A percentile compares a stretch with the other conserved stretches of the same genome.
phyloP scores from a whole-genome alignment of 2,888 invertebrate genomes.

The Monopis laevigella region DNA sequence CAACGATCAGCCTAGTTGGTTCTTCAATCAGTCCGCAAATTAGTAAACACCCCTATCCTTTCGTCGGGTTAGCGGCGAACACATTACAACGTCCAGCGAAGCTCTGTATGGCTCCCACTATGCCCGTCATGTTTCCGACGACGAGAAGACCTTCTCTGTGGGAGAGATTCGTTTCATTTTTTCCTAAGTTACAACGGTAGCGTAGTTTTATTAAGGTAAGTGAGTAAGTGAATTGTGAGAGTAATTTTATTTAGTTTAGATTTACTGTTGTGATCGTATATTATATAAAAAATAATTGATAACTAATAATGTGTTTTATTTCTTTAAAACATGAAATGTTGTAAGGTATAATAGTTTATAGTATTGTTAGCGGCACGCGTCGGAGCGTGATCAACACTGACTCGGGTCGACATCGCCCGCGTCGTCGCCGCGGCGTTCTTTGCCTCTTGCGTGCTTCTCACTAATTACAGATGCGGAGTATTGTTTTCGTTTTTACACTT shows the following conservation, averaged over 20 bases:
- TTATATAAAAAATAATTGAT: background rate
- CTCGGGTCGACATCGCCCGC: conserved; percentile 1
- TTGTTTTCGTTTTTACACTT: conserved; percentile 47
- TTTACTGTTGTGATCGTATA: background rate
- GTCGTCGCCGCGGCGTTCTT: background rate
- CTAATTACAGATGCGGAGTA: conserved; percentile 41
- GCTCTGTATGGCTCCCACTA: conserved; percentile 36
- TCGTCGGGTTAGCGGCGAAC: conserved; percentile 31
- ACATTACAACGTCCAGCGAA: conserved; percentile 35
- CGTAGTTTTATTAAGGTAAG: background rate
- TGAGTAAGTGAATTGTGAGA: background rate
- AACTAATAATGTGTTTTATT: conserved; percentile 2
- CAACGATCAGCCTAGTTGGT: conserved; percentile 42
- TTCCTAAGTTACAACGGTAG: conserved; percentile 29
- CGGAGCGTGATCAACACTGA: too few relatives aligned
- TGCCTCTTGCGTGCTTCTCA: conserved; percentile 33
- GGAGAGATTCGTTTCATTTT: conserved; percentile 41
- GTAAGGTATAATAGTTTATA: too few relatives aligned
- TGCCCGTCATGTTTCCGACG: conserved; percentile 26
- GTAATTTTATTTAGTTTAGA: background rate
- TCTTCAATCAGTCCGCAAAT: conserved; percentile 41
- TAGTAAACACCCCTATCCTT: conserved; percentile 46
- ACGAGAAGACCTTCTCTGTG: conserved; percentile 37
- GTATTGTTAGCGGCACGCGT: too few relatives aligned
- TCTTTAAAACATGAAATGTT: background rate